These are phyloP conservation scores for Florisuga fusca DNA, from an alignment of 2,797 vertebrate species.

Conservation along the genomic window DNA sequence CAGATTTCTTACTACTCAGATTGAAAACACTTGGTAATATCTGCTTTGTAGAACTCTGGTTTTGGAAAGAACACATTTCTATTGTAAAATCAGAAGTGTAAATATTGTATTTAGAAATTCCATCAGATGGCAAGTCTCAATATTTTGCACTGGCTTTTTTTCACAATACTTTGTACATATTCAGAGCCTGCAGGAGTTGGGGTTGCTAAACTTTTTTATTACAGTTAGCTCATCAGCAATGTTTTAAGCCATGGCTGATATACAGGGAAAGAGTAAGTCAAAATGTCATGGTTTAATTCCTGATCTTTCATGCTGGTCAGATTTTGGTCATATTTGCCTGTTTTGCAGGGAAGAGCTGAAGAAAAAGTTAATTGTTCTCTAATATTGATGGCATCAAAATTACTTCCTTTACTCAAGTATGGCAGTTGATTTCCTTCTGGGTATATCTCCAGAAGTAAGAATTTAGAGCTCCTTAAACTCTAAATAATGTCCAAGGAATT, in stretches of 20 bases:
- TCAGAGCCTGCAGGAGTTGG: neutral
- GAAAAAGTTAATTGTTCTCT: neutral
- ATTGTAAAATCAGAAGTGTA: neutral
- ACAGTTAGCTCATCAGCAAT: neutral
- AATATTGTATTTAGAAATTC: neutral
- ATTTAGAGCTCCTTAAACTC: neutral
- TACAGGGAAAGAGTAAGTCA: neutral
- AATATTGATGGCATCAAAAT: neutral
- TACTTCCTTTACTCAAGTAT: neutral
- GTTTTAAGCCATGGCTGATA: neutral
- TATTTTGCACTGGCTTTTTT: neutral
- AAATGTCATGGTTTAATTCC: neutral
- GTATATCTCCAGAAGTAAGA: constrained; percentile 6
- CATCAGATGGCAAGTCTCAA: neutral
- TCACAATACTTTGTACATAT: neutral
- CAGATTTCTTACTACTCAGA: neutral
- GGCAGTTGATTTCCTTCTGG: neutral
- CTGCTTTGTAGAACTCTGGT: neutral
- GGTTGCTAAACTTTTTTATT: neutral
- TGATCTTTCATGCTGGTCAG: neutral
- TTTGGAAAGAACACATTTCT: neutral
- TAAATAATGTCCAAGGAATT: neutral
- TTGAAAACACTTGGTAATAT: neutral
- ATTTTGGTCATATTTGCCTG: neutral
- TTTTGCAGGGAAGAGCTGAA: neutral